Evolutionary conservation across 2,888 invertebrate species (phyloP), one percentile per base, ranked within the genome.

Genomic region (Rugalucina vietnamica): DNA sequence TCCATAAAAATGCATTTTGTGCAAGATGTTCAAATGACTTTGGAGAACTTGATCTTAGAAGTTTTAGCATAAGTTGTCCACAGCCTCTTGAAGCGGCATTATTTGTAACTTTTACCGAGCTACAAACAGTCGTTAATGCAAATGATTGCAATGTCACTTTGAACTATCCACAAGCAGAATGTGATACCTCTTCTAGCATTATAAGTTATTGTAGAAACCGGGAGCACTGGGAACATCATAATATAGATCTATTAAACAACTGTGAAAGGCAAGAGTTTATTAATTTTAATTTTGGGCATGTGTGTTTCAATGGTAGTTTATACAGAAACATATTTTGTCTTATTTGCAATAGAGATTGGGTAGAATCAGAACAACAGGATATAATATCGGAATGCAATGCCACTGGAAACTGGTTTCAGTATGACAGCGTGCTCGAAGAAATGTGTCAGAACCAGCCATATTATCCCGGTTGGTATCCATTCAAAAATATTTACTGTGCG

Each of bases 1-100:
- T 29, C 21, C 49, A 73, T 32, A 73, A 50, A 49, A 73, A 39
- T 50, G 50, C 32, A 29, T 73, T 49, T 29, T 73, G 73, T 73
- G 73, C 73, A 3, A 32, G 73, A 1, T 73, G 73, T 24, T 21
- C 43, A n/a, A 32, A 32, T 12, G 29, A 73, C 12, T 34, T 29
- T 49, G 73, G 50, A 21, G 14, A 5, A 14, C 14, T 73, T 12
- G 18, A 29, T 27, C 49, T 32, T 18, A 14, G 27, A 18, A 36
- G 73, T 49, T 73, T 73, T 65, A 34, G 34, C 1, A 18, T 65
- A 34, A 21, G 18, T 65, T 65, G 65, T 34, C 12, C 12, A 5
- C 27, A 34, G 1, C 32, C 34, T 3, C 34, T 65, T 34, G 65
- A 65, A 34, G 65, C 34, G 1, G 21, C 65, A 65, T 29, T 1